These are phyloP conservation scores for Pristionchus exspectatus DNA, from an alignment of 2,888 invertebrate species.

Conservation along the genomic window DNA sequence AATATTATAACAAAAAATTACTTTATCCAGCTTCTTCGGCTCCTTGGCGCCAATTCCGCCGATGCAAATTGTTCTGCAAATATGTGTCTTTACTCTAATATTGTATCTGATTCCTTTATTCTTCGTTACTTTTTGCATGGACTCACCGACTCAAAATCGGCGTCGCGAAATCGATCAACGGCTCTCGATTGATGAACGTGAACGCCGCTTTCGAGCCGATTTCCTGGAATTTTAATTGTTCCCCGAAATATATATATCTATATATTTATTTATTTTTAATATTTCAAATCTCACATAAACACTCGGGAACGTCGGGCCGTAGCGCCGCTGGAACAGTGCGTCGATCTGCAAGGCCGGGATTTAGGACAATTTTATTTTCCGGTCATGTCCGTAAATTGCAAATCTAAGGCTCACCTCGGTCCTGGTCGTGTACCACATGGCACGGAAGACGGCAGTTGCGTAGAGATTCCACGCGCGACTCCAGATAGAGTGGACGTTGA, in stretches of 20 bases:
- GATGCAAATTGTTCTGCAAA: conserved; percentile 2
- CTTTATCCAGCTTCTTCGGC: conserved; percentile 19
- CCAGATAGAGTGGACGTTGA: conserved; percentile 43
- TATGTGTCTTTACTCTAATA: neutral
- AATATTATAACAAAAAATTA: neutral
- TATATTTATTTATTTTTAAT: too few species aligned
- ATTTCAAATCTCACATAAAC: neutral
- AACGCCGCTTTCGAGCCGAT: conserved; percentile 7
- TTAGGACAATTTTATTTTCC: neutral
- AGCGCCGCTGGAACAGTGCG: conserved; percentile 1
- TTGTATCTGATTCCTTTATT: too few species aligned
- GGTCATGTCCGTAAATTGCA: neutral
- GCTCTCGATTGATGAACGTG: conserved; percentile 16
- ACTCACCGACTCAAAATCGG: conserved; percentile 11
- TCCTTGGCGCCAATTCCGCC: conserved; percentile 26
- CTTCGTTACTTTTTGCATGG: neutral
- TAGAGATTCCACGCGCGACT: conserved; percentile 23
- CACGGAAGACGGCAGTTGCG: neutral
- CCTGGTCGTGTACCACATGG: neutral
- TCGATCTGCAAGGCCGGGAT: neutral
- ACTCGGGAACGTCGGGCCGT: neutral
- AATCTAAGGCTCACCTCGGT: neutral
- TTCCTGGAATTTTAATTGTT: neutral
- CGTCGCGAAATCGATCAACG: conserved; percentile 11
- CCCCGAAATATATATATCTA: too few species aligned